Base-by-base conservation (phyloP, 2,888 invertebrate genomes). In the Argyresthia albistria region DNA sequence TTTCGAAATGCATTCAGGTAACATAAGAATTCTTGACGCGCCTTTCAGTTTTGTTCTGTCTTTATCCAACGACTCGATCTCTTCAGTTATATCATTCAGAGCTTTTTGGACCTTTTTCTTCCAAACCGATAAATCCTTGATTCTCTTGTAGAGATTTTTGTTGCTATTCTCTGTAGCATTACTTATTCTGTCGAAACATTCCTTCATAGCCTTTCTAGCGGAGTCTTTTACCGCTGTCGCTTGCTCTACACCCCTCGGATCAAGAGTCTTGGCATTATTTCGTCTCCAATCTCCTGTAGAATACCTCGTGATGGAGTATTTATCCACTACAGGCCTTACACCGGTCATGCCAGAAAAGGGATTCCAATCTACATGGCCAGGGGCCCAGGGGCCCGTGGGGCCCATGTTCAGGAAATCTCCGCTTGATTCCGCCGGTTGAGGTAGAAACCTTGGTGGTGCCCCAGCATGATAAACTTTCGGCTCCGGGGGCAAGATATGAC, bases 201-300 rank as follows among this genome's bases (percentile, higher is more conserved):
- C 89, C 39, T 77, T 73, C 1, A 80, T 60, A 46, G 77, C 76
- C 52, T 62, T 67, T 52, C 74, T 76, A 6, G 64, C 68, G 42
- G 68, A 60, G 0, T 15, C 54, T 53, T 80, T 76, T 12, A 79
- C 55, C 2, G 63, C 63, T 59, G 58, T 70, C 8, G 76, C 82
- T 64, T 77, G 83, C 15, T 80, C 67, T 1, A 16, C n/a, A 25
- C n/a, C 11, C 4, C 11, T 46, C 1, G 46, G 46, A 11, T 25
- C 11, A 10, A 46, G 11, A 3, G n/a, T 16, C n/a, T 46, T 42
- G 4, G n/a, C 7, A 60, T 92, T 92, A 56, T 89, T 84, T 35
- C 84, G 75, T 37, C 93, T 88, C 95, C 95, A 95, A 69, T 94
- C 92, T 4, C 91, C 91, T 1, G 92, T 90, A 55, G 92, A 93